Evolutionary conservation across 2,888 invertebrate genomes (phyloP).

Genomic region (Cylloceria caligata): DNA sequence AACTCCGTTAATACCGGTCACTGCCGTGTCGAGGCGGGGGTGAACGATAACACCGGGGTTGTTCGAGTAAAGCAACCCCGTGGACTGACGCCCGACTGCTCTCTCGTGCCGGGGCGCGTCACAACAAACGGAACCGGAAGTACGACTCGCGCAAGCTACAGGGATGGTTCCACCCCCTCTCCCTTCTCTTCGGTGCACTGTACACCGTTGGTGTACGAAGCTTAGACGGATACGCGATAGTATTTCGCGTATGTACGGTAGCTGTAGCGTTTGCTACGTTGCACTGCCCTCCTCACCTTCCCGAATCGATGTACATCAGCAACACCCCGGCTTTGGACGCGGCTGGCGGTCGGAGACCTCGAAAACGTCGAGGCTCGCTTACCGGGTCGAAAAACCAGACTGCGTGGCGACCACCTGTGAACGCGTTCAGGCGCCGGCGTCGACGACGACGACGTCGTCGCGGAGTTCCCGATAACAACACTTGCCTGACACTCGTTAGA

Average conservation of each 20-base stretch:
- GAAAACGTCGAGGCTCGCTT: conserved; percentile 72
- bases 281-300: conserved; percentile 8
- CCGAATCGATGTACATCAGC: conserved; percentile 58
- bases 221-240: not conserved
- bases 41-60: conserved; percentile 22
- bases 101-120: conserved; percentile 72
- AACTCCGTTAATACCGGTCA: not conserved
- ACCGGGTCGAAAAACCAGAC: conserved; percentile 79
- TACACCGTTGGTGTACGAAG: not conserved
- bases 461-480: not conserved
- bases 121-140: conserved; percentile 79
- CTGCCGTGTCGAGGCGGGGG: not conserved
- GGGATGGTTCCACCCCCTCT: not conserved
- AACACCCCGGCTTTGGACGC: conserved; percentile 60
- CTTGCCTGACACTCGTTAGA: not conserved
- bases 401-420: conserved; percentile 83
- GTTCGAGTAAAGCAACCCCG: conserved; percentile 55
- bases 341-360: conserved; percentile 76
- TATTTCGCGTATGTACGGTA: conserved; percentile 7
- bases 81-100: conserved; percentile 51
- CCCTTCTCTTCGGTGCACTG: not conserved
- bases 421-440: conserved; percentile 79
- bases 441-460: conserved; percentile 62
- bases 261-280: conserved; percentile 1
- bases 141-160: conserved; percentile 52